Conservation (phyloP, 2,797 vertebrate species). For the Uromys caudimaculatus region DNA sequence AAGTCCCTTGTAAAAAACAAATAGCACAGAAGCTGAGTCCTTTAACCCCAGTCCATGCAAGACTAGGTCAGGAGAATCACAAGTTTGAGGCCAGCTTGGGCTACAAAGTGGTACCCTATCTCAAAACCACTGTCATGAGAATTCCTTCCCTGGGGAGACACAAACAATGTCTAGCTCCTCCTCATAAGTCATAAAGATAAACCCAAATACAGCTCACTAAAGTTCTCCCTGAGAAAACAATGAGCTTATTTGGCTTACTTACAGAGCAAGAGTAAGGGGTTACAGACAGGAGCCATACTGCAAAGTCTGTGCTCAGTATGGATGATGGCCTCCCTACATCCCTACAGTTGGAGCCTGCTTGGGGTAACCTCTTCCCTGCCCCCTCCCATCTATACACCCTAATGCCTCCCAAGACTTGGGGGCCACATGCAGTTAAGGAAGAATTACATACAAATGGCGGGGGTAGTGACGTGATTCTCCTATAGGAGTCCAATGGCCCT, state of each 20-base stretch:
- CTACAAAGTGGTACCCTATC: background rate
- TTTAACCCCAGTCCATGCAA: background rate
- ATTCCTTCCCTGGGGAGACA: background rate
- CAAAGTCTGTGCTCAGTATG: background rate
- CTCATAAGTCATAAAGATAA: background rate
- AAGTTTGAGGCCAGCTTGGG: background rate
- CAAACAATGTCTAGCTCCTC: background rate
- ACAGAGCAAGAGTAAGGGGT: background rate
- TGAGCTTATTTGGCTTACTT: background rate
- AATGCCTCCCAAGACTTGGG: background rate
- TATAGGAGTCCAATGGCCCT: background rate
- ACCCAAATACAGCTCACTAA: background rate
- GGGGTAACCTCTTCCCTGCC: background rate
- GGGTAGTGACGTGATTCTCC: background rate
- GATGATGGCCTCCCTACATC: background rate
- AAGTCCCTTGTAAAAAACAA: background rate
- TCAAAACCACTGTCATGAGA: background rate
- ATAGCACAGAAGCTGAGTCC: background rate
- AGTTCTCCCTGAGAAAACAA: background rate
- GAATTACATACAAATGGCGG: background rate
- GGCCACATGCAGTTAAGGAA: background rate
- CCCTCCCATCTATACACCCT: background rate
- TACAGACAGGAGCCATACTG: no score
- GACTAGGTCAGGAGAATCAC: background rate
- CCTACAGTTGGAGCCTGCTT: background rate